phyloP scores from a whole-genome alignment of 2,888 invertebrate genomes.

The Lapara coniferarum region DNA sequence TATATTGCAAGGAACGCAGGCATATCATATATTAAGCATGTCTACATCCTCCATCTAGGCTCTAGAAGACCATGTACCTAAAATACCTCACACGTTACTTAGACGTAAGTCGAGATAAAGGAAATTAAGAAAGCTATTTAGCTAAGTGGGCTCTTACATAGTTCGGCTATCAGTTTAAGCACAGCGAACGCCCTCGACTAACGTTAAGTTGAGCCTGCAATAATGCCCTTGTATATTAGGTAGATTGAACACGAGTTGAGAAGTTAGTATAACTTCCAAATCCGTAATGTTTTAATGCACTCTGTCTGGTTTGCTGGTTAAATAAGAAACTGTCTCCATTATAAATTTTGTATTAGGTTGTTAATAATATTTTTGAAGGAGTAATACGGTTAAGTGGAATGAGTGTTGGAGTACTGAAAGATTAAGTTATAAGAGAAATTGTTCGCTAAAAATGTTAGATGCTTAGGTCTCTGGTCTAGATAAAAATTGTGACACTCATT shows the following conservation, averaged over 20 bases:
- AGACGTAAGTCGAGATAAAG: constrained; percentile 17
- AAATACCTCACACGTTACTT: neutral
- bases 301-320: constrained; percentile 58
- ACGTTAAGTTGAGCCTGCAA: constrained; percentile 38
- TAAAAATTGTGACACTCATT: too few species aligned
- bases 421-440: too few species aligned
- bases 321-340: constrained; percentile 52
- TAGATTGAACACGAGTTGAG: constrained; percentile 48
- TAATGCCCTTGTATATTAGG: constrained; percentile 39
- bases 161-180: constrained; percentile 3
- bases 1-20: too few species aligned
- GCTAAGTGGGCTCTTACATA: constrained; percentile 22
- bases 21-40: too few species aligned
- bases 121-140: constrained; percentile 22
- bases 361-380: too few species aligned
- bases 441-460: too few species aligned
- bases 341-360: constrained; percentile 14
- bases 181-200: constrained; percentile 27
- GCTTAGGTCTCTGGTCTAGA: too few species aligned
- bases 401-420: too few species aligned
- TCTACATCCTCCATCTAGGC: too few species aligned
- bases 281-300: constrained; percentile 73
- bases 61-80: too few species aligned
- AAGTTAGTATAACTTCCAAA: constrained; percentile 60
- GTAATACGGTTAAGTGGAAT: too few species aligned